Percentiles rank a stretch among this genome's conserved stretches.
phyloP scores from a whole-genome alignment of 2,797 vertebrate genomes.

The Periophthalmus magnuspinnatus region DNA sequence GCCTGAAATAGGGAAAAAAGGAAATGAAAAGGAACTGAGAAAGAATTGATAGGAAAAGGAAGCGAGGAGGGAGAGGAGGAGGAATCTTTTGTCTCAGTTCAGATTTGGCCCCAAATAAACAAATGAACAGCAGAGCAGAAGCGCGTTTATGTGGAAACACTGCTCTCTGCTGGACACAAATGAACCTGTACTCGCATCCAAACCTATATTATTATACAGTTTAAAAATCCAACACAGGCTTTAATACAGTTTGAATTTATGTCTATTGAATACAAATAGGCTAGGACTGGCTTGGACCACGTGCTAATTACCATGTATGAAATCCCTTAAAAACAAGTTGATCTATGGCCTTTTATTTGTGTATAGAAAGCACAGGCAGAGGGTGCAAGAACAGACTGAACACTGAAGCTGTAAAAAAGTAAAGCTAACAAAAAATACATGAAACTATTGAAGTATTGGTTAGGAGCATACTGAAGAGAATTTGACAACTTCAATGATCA shows the following conservation, averaged over 20 bases:
- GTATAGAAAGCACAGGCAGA: neutral
- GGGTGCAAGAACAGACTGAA: neutral
- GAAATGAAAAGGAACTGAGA: neutral
- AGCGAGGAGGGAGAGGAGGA: constrained; percentile 9
- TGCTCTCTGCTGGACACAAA: neutral
- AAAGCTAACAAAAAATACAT: too few relatives aligned
- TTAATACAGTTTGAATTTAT: neutral
- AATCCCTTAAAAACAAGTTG: too few relatives aligned
- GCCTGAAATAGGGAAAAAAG: neutral
- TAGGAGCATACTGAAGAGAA: too few relatives aligned
- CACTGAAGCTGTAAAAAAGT: too few relatives aligned
- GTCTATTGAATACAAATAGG: neutral
- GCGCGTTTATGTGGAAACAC: neutral
- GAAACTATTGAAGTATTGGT: too few relatives aligned
- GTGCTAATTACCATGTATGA: too few relatives aligned
- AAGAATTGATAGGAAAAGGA: constrained; percentile 12
- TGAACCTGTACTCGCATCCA: neutral
- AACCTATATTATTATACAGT: neutral
- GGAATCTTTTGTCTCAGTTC: constrained; percentile 2
- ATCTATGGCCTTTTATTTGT: too few relatives aligned
- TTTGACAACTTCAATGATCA: too few relatives aligned
- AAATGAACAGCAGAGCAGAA: neutral
- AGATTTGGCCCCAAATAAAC: neutral
- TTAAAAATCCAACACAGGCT: too few relatives aligned
- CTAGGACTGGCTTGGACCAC: neutral